Base-by-base conservation (phyloP, 2,797 vertebrate genomes). In the Taenioides sp. region DNA sequence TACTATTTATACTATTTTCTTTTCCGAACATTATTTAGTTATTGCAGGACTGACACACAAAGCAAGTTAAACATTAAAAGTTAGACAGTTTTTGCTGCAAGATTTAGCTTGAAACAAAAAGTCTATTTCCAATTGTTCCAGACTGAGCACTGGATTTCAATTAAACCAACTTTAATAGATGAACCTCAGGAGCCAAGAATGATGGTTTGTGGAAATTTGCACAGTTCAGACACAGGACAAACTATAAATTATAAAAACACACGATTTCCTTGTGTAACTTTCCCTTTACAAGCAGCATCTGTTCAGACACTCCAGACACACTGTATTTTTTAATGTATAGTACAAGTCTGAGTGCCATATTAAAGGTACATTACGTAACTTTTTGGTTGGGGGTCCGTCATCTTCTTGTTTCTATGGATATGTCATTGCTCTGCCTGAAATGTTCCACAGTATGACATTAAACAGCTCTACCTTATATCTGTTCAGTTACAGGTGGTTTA, bases 171-270 rank as follows among this genome's bases (percentile, higher is more conserved):
- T 87, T 84, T 66, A 83, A 66, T 71, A 72, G 73, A 74, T 54
- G 25, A 74, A 66, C 17, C n/a, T 67, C 55, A 67, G 70, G 34
- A 79, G 75, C 80, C 78, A 75, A 78, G 20, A 59, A 54, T 57
- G 27, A 67, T 69, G 9, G 74, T 67, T 65, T 70, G 70, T 79
- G 83, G 73, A 86, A 83, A 89, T 78, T 37, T 82, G 75, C 59
- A 52, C 11, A 72, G 80, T 72, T 83, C 77, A 86, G 43, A 61
- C 74, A 64, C 7, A 74, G 71, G 89, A 80, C 79, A 64, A 40
- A 67, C 73, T 81, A 57, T 90, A 89, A 89, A 91, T 84, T 74
- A 72, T 22, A 74, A 55, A 74, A 55, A 67, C 68, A 6, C 74
- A 60, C 73, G 79, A 80, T 80, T 84, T 88, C 82, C 77, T 77